These are phyloP conservation scores for Thymelicus sylvestris DNA, from an alignment of 2,888 invertebrate species.

Conservation along the genomic window DNA sequence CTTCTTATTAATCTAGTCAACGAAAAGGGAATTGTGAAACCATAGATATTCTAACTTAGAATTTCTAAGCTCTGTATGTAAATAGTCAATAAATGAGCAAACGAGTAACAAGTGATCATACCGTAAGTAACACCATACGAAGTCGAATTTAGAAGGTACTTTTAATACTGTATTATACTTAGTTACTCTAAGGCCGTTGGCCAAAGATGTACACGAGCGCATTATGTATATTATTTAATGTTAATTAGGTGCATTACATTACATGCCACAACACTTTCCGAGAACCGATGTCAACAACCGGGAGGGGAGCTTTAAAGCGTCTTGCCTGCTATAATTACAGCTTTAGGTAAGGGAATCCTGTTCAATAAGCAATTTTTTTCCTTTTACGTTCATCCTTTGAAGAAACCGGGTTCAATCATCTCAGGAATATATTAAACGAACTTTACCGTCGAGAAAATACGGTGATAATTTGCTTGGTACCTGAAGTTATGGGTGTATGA, in stretches of 20 bases:
- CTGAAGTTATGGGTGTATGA: neutral
- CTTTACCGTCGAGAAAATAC: slow-evolving; percentile 6
- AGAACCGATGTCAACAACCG: slow-evolving; percentile 23
- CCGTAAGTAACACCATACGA: too few relatives aligned
- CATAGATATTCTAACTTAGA: too few relatives aligned
- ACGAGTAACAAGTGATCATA: too few relatives aligned
- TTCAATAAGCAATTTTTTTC: slow-evolving; percentile 8
- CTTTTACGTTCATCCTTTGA: slow-evolving; percentile 19
- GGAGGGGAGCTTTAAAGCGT: slow-evolving; percentile 10
- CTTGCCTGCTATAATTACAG: slow-evolving; percentile 12
- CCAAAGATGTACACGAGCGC: too few relatives aligned
- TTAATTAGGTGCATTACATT: neutral
- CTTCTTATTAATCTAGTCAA: too few relatives aligned
- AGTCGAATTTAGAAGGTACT: too few relatives aligned
- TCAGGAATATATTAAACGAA: neutral
- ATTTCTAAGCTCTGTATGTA: too few relatives aligned
- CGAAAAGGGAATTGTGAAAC: too few relatives aligned
- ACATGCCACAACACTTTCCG: neutral
- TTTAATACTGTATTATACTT: too few relatives aligned
- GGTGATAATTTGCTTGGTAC: slow-evolving; percentile 10
- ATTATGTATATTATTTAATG: too few relatives aligned
- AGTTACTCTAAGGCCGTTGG: too few relatives aligned
- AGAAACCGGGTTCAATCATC: slow-evolving; percentile 24
- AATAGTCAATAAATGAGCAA: too few relatives aligned
- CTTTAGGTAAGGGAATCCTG: slow-evolving; percentile 12